These are phyloP conservation scores for Sphaerodactylus townsendi DNA, from an alignment of 2,113 vertebrate genomes.

Conservation along the genomic window DNA sequence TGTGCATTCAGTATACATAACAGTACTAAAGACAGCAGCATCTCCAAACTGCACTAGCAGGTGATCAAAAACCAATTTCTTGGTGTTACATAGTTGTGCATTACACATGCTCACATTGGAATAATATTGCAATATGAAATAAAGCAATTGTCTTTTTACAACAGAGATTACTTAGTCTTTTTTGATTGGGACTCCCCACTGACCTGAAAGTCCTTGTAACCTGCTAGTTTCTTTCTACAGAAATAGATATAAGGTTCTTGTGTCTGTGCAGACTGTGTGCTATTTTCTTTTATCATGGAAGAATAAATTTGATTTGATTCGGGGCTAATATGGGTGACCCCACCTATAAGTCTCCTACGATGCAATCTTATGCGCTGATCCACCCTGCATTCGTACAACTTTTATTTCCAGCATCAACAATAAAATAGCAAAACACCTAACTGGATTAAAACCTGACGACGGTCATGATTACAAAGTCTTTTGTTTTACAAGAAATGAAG, in stretches of 20 bases:
- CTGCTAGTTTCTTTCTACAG: neutral
- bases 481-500: slow-evolving; percentile 37
- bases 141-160: neutral
- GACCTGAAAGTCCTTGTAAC: neutral
- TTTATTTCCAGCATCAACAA: neutral
- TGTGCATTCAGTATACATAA: slow-evolving; percentile 14
- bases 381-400: neutral
- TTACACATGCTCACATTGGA: neutral
- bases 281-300: neutral
- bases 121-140: neutral
- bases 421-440: slow-evolving; percentile 47
- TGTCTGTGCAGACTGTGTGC: neutral
- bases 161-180: too few relatives aligned
- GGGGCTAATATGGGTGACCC: neutral
- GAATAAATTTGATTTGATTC: neutral
- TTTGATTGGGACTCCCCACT: neutral
- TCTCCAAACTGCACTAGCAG: neutral
- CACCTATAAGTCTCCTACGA: neutral
- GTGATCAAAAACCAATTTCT: neutral
- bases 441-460: slow-evolving; percentile 52
- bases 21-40: slow-evolving; percentile 19
- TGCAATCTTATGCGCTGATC: too few relatives aligned
- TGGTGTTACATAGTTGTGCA: neutral
- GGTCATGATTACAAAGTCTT: slow-evolving; percentile 8
- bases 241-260: neutral